These are phyloP conservation scores for Loriculus beryllinus DNA, from an alignment of 2,797 vertebrate genomes.

Conservation along the genomic window DNA sequence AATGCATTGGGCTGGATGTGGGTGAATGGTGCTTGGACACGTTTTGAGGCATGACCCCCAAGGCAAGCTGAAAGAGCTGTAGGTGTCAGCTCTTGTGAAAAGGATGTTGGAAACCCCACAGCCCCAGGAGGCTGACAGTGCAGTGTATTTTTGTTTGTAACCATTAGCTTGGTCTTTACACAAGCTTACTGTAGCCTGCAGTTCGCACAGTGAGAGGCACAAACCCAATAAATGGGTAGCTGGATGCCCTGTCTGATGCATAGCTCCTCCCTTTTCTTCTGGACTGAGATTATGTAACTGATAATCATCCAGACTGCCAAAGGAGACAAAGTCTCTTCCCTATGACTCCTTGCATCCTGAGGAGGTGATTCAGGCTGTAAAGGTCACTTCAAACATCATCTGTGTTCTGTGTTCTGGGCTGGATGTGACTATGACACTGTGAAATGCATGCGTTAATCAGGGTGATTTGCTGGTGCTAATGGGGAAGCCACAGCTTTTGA, in stretches of 20 bases:
- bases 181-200: neutral
- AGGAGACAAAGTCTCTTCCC: neutral
- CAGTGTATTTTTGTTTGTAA: neutral
- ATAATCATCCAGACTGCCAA: neutral
- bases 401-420: neutral
- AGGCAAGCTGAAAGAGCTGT: neutral
- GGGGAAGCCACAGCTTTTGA: neutral
- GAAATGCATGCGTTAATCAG: rapidly evolving
- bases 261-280: neutral
- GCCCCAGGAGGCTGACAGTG: neutral
- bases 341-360: neutral
- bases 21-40: rapidly evolving
- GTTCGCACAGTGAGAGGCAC: neutral
- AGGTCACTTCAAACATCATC: neutral
- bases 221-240: neutral
- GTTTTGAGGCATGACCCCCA: neutral
- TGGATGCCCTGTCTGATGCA: rapidly evolving
- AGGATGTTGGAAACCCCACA: neutral
- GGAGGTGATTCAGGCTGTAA: neutral
- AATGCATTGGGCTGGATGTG: neutral
- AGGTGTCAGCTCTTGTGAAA: neutral
- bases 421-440: neutral
- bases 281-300: neutral
- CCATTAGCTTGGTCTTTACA: neutral
- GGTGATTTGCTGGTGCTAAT: neutral